Conservation (phyloP, 2,888 invertebrate species). For the Neoaliturus tenellus region DNA sequence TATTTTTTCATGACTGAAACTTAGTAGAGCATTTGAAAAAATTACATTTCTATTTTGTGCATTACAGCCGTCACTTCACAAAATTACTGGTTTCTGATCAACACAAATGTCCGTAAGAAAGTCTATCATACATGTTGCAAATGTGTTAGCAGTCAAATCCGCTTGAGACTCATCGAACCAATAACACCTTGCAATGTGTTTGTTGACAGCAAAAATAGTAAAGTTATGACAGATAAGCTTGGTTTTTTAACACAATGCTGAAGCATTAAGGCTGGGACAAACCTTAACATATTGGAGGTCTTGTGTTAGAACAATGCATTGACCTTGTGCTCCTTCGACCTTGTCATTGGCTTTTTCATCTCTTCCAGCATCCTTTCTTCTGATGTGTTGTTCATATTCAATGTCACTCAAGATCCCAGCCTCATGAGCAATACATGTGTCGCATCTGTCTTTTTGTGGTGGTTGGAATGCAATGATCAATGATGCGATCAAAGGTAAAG, state of each 20-base stretch:
- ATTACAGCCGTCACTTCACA: slow-evolving; percentile 63
- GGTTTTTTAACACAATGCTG: slow-evolving; percentile 14
- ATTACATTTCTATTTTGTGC: slow-evolving; percentile 67
- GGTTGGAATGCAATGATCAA: slow-evolving; percentile 1
- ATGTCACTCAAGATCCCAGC: neutral
- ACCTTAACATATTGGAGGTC: slow-evolving; percentile 53
- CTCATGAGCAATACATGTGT: too few relatives aligned
- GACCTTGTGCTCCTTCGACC: slow-evolving; percentile 3
- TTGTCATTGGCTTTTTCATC: slow-evolving; percentile 50
- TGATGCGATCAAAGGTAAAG: slow-evolving; percentile 52
- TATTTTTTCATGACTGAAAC: slow-evolving; percentile 64
- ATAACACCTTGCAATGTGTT: neutral
- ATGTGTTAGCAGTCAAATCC: slow-evolving; percentile 59
- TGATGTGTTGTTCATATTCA: slow-evolving; percentile 20
- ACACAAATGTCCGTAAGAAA: slow-evolving; percentile 57
- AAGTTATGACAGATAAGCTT: slow-evolving; percentile 44
- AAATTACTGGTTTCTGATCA: too few relatives aligned
- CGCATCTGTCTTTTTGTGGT: too few relatives aligned
- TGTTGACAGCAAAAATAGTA: slow-evolving; percentile 34
- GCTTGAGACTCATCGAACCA: slow-evolving; percentile 44
- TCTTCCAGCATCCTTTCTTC: slow-evolving; percentile 6
- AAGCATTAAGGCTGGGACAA: slow-evolving; percentile 29
- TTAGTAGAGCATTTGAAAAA: slow-evolving; percentile 67
- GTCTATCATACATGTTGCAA: slow-evolving; percentile 62
- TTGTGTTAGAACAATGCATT: slow-evolving; percentile 1